These are phyloP conservation scores for Oryzaephilus surinamensis DNA, from an alignment of 1,140 invertebrate species.

Conservation along the genomic window DNA sequence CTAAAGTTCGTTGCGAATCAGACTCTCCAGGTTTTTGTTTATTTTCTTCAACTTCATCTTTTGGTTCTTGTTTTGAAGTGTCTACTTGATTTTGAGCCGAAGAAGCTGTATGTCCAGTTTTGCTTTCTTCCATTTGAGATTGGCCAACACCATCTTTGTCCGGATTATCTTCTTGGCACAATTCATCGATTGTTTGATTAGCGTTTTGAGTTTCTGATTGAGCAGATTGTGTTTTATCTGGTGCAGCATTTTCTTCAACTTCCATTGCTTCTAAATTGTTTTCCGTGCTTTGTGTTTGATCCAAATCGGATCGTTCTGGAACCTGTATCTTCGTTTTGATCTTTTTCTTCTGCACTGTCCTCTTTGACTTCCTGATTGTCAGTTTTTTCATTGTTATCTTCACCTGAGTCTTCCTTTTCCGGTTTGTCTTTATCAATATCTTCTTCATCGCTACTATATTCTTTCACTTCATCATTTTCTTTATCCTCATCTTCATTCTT, in stretches of 20 bases:
- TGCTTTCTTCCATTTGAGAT: constrained; percentile 39
- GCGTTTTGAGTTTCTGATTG: constrained; percentile 31
- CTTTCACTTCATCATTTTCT: constrained; percentile 20
- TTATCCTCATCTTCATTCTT: constrained; percentile 37
- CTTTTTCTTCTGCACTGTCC: constrained; percentile 7
- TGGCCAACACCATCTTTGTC: constrained; percentile 42
- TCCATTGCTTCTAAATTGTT: constrained; percentile 37
- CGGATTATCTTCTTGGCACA: constrained; percentile 36
- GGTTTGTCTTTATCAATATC: constrained; percentile 22
- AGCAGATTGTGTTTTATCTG: constrained; percentile 35
- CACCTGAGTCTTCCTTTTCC: constrained; percentile 12
- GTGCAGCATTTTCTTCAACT: constrained; percentile 33
- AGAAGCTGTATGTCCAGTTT: constrained; percentile 39
- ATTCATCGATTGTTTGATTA: constrained; percentile 30
- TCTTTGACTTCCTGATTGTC: constrained; percentile 4
- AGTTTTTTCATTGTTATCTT: constrained; percentile 23
- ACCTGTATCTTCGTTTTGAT: too few species aligned
- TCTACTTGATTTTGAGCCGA: constrained; percentile 29
- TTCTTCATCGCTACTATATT: constrained; percentile 29
- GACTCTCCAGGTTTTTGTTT: constrained; percentile 39
- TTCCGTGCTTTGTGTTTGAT: constrained; percentile 35
- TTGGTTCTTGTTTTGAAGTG: too few species aligned
- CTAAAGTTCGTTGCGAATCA: constrained; percentile 38
- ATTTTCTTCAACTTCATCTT: constrained; percentile 26
- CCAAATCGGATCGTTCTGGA: constrained; percentile 29